These are phyloP conservation scores for Heliconius hortense DNA, from an alignment of 2,888 invertebrate genomes.

Conservation along the genomic window DNA sequence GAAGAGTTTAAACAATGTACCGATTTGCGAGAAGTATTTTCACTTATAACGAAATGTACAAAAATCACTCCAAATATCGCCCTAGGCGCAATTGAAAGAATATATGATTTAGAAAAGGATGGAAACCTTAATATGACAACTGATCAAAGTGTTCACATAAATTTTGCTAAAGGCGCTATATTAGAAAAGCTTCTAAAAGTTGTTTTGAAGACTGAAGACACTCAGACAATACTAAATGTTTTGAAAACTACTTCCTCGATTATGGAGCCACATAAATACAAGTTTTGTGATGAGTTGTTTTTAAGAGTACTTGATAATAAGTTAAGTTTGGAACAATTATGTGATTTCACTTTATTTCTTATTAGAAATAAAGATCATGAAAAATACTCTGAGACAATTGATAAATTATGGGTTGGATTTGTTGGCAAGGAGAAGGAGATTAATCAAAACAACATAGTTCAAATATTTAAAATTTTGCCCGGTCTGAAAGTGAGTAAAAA, in stretches of 20 bases:
- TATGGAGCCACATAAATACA: slow-evolving; percentile 73
- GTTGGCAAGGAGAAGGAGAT: slow-evolving; percentile 81
- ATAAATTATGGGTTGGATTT: slow-evolving; percentile 86
- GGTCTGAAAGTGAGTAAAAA: slow-evolving; percentile 82
- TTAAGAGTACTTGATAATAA: slow-evolving; percentile 83
- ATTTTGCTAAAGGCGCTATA: slow-evolving; percentile 73
- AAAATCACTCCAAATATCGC: slow-evolving; percentile 79
- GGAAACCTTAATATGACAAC: slow-evolving; percentile 51
- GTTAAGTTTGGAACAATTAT: slow-evolving; percentile 81
- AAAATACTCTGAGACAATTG: slow-evolving; percentile 78
- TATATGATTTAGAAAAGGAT: slow-evolving; percentile 69
- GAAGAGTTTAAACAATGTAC: slow-evolving; percentile 73
- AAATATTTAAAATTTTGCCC: slow-evolving; percentile 81
- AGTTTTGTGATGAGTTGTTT: slow-evolving; percentile 84
- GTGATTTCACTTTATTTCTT: slow-evolving; percentile 81
- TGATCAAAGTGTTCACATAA: slow-evolving; percentile 56
- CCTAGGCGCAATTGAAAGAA: slow-evolving; percentile 75
- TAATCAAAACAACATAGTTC: slow-evolving; percentile 79
- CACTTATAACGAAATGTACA: slow-evolving; percentile 73
- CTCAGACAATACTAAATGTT: slow-evolving; percentile 71
- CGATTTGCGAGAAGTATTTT: slow-evolving; percentile 71
- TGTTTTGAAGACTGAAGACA: slow-evolving; percentile 73
- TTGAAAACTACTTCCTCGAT: slow-evolving; percentile 65
- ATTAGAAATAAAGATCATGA: slow-evolving; percentile 70
- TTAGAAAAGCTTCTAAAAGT: slow-evolving; percentile 72